Conservation (phyloP, 2,888 invertebrate genomes). For the Conchocele bisecta region DNA sequence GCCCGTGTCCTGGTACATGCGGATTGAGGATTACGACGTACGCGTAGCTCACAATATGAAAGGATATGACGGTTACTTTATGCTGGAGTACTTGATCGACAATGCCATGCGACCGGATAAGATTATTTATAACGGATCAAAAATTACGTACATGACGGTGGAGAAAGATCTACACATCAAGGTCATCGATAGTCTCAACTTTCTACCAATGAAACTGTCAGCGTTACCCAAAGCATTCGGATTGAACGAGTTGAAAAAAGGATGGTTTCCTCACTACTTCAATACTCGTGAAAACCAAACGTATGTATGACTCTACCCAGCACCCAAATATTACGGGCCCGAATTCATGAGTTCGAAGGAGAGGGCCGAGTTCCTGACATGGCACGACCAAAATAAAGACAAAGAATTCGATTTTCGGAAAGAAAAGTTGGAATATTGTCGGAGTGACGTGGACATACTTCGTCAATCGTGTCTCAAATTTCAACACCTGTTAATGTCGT, state of each 20-base stretch:
- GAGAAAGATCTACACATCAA: constrained; percentile 39
- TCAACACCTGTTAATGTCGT: constrained; percentile 16
- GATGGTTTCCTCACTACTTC: constrained; percentile 59
- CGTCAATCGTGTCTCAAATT: constrained; percentile 34
- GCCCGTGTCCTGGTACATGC: constrained; percentile 40
- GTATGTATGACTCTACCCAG: constrained; percentile 53
- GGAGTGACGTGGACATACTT: constrained; percentile 45
- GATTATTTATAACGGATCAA: constrained; percentile 34
- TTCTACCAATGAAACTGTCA: constrained; percentile 51
- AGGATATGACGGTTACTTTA: constrained; percentile 43
- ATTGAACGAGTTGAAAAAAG: constrained; percentile 44
- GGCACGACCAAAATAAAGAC: too few relatives aligned
- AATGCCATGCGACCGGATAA: constrained; percentile 28
- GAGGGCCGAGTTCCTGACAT: constrained; percentile 7
- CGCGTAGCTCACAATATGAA: constrained; percentile 47
- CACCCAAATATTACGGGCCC: constrained; percentile 28
- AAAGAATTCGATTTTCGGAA: constrained; percentile 37
- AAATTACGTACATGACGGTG: constrained; percentile 45
- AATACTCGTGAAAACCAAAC: constrained; percentile 40
- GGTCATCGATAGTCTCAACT: constrained; percentile 53
- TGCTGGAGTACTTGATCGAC: constrained; percentile 47
- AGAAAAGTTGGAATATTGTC: constrained; percentile 49
- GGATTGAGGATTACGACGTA: too few relatives aligned
- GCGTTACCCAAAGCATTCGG: constrained; percentile 31
- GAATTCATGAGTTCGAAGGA: constrained; percentile 34